Evolutionary conservation across 2,113 vertebrate genomes (phyloP).

Genomic region (Stomatorhinus ivindoensis): DNA sequence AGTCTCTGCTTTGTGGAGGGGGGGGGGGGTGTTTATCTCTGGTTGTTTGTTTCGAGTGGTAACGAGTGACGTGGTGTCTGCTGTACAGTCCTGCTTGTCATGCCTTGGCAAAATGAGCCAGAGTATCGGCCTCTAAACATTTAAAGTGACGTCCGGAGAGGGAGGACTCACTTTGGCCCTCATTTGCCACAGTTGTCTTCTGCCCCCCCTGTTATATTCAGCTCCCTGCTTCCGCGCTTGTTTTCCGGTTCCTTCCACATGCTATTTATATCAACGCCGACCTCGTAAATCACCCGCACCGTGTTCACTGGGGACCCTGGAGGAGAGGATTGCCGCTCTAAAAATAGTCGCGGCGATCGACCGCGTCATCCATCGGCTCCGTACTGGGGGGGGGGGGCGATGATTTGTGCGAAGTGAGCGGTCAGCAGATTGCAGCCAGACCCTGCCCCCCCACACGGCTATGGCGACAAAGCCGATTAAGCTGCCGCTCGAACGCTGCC

Average conservation of each 20-base stretch:
- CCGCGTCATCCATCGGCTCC: constrained; percentile 25
- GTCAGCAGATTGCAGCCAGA: constrained; percentile 40
- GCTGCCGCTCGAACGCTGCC: neutral
- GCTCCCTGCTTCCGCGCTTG: neutral
- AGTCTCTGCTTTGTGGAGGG: neutral
- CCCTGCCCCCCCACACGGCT: neutral
- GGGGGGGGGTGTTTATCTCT: neutral
- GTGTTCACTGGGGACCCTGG: constrained; percentile 27
- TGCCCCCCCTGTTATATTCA: neutral
- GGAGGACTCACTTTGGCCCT: neutral
- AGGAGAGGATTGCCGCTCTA: constrained; percentile 34
- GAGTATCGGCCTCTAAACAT: neutral
- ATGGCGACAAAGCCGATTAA: neutral
- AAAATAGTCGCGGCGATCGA: neutral
- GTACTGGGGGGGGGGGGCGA: constrained; percentile 28
- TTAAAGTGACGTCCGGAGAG: neutral
- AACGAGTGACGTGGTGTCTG: neutral
- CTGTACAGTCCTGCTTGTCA: neutral
- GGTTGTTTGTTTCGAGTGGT: neutral
- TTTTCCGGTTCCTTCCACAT: constrained; percentile 5
- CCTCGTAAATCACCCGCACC: constrained; percentile 18
- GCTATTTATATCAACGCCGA: constrained; percentile 15
- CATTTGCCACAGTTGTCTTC: neutral
- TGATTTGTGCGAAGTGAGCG: constrained; percentile 25
- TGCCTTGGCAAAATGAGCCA: neutral